phyloP scores from a whole-genome alignment of 2,888 invertebrate genomes.

The Tuta absoluta region DNA sequence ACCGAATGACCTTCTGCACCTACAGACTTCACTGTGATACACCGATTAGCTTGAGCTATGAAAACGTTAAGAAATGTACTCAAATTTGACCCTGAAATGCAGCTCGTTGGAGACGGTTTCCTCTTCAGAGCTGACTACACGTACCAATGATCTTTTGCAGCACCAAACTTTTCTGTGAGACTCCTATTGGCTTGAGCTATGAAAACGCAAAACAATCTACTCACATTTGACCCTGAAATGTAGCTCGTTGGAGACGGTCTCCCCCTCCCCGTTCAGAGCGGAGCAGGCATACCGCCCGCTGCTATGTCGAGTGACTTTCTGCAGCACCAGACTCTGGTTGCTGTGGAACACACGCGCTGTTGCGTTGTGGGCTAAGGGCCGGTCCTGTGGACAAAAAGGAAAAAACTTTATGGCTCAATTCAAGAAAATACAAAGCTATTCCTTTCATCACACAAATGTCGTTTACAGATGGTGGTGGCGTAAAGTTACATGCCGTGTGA shows the following conservation, averaged over 20 bases:
- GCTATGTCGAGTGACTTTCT: slow-evolving; percentile 92
- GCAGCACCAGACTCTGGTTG: slow-evolving; percentile 95
- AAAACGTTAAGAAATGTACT: slow-evolving; percentile 68
- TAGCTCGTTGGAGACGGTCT: slow-evolving; percentile 92
- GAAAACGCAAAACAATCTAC: slow-evolving; percentile 56
- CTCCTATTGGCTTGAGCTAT: slow-evolving; percentile 60
- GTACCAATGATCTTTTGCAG: slow-evolving; percentile 94
- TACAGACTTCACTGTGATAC: slow-evolving; percentile 87
- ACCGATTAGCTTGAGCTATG: neutral
- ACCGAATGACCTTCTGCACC: slow-evolving; percentile 92
- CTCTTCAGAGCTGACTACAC: slow-evolving; percentile 91
- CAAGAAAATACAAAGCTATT: too few species aligned
- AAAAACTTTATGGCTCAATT: too few species aligned
- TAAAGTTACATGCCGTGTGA: too few species aligned
- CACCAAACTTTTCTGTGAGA: slow-evolving; percentile 94
- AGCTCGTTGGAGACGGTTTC: slow-evolving; percentile 94
- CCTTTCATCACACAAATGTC: too few species aligned
- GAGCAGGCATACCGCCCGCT: slow-evolving; percentile 94
- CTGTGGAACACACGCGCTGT: slow-evolving; percentile 93
- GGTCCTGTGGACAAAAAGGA: slow-evolving; percentile 79
- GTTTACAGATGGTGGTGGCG: too few species aligned
- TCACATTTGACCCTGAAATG: slow-evolving; percentile 93
- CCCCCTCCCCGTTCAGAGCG: slow-evolving; percentile 93
- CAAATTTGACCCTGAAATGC: slow-evolving; percentile 92
- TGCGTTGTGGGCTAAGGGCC: slow-evolving; percentile 90